A percentile compares a stretch with the other conserved stretches of the same genome.
Evolutionary conservation across 2,113 vertebrate species (phyloP).

Genomic region (Sinocyclocheilus rhinocerous): DNA sequence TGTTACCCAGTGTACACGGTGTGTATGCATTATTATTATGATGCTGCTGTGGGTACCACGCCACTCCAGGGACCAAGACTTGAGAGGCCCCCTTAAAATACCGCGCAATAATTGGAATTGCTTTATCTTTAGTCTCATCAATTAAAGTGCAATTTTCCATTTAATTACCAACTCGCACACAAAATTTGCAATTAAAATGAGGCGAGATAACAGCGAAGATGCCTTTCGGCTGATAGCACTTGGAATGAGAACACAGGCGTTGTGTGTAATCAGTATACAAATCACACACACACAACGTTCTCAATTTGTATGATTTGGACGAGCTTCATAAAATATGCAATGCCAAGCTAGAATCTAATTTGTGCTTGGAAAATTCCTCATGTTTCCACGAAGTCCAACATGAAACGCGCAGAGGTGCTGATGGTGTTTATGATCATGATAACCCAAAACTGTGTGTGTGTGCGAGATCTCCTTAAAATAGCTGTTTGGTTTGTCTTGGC

Average conservation of each 20-base stretch:
- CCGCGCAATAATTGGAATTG: conserved; percentile 79
- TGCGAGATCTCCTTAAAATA: conserved; percentile 56
- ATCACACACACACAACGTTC: conserved; percentile 62
- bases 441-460: conserved; percentile 25
- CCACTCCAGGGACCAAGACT: conserved; percentile 77
- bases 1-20: conserved; percentile 29
- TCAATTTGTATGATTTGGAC: conserved; percentile 63
- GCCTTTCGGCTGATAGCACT: conserved; percentile 80
- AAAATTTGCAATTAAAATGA: conserved; percentile 85
- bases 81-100: conserved; percentile 78
- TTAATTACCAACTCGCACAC: conserved; percentile 80
- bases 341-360: conserved; percentile 54
- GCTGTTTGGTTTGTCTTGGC: conserved; percentile 58
- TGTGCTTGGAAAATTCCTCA: conserved; percentile 56
- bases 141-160: conserved; percentile 86
- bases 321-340: conserved; percentile 59
- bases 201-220: conserved; percentile 79
- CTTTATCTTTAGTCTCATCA: conserved; percentile 84
- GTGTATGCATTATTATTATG: conserved; percentile 54
- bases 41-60: conserved; percentile 66
- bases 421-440: conserved; percentile 47
- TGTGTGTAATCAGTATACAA: conserved; percentile 75
- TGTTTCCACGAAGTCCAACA: conserved; percentile 53
- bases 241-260: conserved; percentile 75
- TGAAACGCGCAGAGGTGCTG: conserved; percentile 47